Percentiles rank a stretch among this genome's conserved stretches.
Evolutionary conservation across 2,113 vertebrate genomes (phyloP).

Genomic region (Toxotes jaculatrix): DNA sequence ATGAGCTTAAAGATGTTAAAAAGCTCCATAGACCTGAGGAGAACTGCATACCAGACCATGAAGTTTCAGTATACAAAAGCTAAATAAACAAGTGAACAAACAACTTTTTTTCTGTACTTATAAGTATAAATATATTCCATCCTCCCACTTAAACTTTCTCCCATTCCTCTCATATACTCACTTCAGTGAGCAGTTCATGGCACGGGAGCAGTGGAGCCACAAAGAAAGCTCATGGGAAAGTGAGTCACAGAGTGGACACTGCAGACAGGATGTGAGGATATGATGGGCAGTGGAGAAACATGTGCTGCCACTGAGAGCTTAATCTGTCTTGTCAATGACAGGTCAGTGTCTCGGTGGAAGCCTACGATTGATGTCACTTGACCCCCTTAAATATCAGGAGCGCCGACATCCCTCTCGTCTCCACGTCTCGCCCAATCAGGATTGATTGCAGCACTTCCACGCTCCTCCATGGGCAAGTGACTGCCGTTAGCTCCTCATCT

Average conservation of each 20-base stretch:
- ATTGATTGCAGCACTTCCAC: constrained; percentile 68
- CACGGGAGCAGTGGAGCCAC: constrained; percentile 26
- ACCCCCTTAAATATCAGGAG: constrained; percentile 76
- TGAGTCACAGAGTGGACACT: constrained; percentile 48
- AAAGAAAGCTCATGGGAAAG: constrained; percentile 46
- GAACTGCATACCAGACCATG: background rate
- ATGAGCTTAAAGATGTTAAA: background rate
- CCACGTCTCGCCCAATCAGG: constrained; percentile 56
- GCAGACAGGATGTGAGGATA: constrained; percentile 64
- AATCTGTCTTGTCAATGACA: constrained; percentile 78
- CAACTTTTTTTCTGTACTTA: background rate
- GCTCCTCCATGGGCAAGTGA: constrained; percentile 54
- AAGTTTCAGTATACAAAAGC: background rate
- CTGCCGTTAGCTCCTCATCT: constrained; percentile 73
- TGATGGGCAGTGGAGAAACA: constrained; percentile 69
- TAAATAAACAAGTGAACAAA: background rate
- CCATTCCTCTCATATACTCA: background rate
- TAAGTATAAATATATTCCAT: constrained; percentile 1
- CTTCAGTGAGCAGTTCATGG: constrained; percentile 32
- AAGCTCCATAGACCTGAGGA: background rate
- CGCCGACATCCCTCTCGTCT: constrained; percentile 63
- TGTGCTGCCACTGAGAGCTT: constrained; percentile 70
- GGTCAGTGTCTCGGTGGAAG: constrained; percentile 67
- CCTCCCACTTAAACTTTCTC: constrained; percentile 30
- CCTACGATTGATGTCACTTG: constrained; percentile 77